Evolutionary conservation across 2,888 invertebrate genomes (phyloP).

Genomic region (Asteroscopus sphinx): DNA sequence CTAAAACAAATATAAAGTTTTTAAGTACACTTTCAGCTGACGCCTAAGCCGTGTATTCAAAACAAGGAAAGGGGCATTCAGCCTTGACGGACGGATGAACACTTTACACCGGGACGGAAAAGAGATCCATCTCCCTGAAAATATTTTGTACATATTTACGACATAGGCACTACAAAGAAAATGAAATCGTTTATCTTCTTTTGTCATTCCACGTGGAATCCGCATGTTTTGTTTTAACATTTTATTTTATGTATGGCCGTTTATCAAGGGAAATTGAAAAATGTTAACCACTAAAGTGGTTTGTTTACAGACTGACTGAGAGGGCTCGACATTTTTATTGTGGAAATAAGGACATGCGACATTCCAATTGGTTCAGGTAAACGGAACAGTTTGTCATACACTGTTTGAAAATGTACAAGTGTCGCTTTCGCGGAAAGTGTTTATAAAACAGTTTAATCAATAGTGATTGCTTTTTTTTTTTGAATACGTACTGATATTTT

Average conservation of each 20-base stretch:
- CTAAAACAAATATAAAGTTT: constrained; percentile 23
- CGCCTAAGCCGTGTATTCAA: constrained; percentile 27
- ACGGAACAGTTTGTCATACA: constrained; percentile 30
- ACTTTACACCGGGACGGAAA: constrained; percentile 34
- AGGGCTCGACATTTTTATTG: constrained; percentile 40
- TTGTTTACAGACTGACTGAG: constrained; percentile 49
- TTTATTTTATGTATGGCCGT: constrained; percentile 52
- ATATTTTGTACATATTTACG: constrained; percentile 54
- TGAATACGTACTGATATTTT: too few species aligned
- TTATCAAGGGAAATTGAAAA: constrained; percentile 54
- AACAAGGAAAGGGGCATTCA: constrained; percentile 41
- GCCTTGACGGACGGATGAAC: constrained; percentile 33
- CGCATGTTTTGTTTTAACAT: constrained; percentile 55
- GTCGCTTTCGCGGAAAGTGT: not conserved
- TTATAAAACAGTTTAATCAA: not conserved
- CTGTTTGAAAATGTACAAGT: constrained; percentile 7
- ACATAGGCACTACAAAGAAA: constrained; percentile 53
- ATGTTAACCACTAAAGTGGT: constrained; percentile 48
- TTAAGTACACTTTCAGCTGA: constrained; percentile 23
- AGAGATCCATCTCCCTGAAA: constrained; percentile 40
- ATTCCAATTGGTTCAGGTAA: constrained; percentile 43
- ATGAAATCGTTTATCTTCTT: constrained; percentile 60
- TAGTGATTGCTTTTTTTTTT: too few species aligned
- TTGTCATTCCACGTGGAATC: constrained; percentile 54
- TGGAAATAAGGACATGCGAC: constrained; percentile 21